Base-by-base conservation (phyloP, 2,113 vertebrate species). In the Isichthys henryi region DNA sequence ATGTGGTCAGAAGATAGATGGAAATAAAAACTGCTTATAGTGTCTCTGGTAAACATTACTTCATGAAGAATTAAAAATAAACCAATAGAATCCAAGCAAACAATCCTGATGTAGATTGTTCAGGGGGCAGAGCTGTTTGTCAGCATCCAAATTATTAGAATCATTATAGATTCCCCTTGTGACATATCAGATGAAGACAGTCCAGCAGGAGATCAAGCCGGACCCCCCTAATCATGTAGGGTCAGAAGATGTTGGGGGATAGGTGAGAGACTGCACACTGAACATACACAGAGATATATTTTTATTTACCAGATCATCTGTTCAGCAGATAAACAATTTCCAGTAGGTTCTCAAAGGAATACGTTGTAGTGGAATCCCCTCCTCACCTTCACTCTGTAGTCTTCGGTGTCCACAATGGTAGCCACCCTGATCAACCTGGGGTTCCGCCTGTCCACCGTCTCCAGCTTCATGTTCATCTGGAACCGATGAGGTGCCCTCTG, bases 381-480 rank as follows among this genome's bases (percentile, higher is more conserved):
- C 8, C 91, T 91, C 92, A 96, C 97, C 96, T 97, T 97, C 77
- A 98, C 88, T 3, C 95, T 95, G 92, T 96, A 92, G 92, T 96
- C 95, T 2, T 97, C 97, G 50, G 88, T 95, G 84, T 97, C 95
- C 0, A 92, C 90, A 10, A 97, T 90, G 0, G 96, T 96, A 89
- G 96, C 96, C 15, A 97, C 97, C 2, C 97, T 95, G 90, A 97
- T 95, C 92, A 97, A 88, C 95, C 97, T 95, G 17, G 97, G 96
- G 92, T 97, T 97, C 89, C 97, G 94, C 89, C 94, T 94, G 94
- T 98, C 97, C 21, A 98, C 97, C 0, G 94, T 94, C 92, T 98
- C 97, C 86, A 98, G 89, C 91, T 95, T 97, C 50, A 94, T 97
- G 92, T 96, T 95, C 17, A 94, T 92, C 90, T 95, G 96, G 93